These are phyloP conservation scores for Campoletis raptor DNA, from an alignment of 2,888 invertebrate genomes.

Conservation along the genomic window DNA sequence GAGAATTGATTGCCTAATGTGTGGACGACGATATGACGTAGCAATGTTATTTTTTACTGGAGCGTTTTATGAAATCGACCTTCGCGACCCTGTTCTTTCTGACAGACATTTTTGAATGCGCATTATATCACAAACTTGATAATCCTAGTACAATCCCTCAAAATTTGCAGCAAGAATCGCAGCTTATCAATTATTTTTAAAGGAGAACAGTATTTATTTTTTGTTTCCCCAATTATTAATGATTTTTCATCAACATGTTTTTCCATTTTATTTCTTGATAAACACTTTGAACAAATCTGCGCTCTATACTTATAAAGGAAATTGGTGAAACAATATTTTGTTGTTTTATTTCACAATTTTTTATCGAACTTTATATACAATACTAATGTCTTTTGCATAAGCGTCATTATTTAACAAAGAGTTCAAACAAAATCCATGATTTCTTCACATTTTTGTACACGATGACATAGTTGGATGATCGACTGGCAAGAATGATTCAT, in stretches of 20 bases:
- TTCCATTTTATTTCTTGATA: constrained; percentile 3
- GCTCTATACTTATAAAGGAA: not conserved
- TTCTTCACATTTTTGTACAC: no score
- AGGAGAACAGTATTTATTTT: not conserved
- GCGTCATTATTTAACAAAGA: not conserved
- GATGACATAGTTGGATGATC: no score
- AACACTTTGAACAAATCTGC: not conserved
- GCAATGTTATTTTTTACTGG: constrained; percentile 23
- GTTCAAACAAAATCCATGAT: no score
- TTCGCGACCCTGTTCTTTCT: constrained; percentile 58
- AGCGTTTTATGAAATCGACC: constrained; percentile 65
- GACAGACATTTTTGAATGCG: not conserved
- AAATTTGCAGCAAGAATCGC: not conserved
- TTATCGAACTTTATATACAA: not conserved
- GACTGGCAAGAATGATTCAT: no score
- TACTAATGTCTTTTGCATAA: not conserved
- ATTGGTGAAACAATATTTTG: not conserved
- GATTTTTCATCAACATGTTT: constrained; percentile 1
- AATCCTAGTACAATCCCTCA: not conserved
- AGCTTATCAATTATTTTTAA: not conserved
- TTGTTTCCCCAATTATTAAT: constrained; percentile 10
- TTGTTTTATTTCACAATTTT: not conserved
- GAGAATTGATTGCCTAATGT: constrained; percentile 34
- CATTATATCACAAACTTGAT: constrained; percentile 13
- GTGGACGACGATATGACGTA: constrained; percentile 12